Evolutionary conservation across 2,113 vertebrate genomes (phyloP).

Genomic region (Esox niger): DNA sequence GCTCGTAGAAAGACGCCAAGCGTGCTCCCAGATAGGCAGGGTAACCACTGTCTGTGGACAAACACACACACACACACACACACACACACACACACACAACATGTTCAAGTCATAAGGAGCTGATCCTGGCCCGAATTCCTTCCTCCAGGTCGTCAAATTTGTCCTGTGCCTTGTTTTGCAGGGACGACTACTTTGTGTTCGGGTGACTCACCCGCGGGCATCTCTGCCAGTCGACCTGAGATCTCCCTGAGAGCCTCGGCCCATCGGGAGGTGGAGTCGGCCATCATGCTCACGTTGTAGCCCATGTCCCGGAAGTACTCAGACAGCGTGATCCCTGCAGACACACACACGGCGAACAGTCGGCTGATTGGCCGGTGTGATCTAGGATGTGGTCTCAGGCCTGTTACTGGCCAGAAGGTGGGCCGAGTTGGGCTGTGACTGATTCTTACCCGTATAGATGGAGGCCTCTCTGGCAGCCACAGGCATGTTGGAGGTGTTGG

Average conservation of each 20-base stretch:
- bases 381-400: neutral
- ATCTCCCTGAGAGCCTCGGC: constrained; percentile 97
- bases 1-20: constrained; percentile 94
- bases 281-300: constrained; percentile 99
- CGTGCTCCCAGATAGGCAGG: constrained; percentile 95
- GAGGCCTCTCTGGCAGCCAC: constrained; percentile 97
- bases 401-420: neutral
- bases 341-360: constrained; percentile 3
- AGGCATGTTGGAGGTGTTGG: constrained; percentile 99
- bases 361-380: neutral
- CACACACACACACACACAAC: no score
- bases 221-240: constrained; percentile 95
- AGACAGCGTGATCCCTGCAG: constrained; percentile 90
- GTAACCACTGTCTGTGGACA: constrained; percentile 89
- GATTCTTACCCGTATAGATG: constrained; percentile 89
- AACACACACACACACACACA: no score
- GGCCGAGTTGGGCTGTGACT: neutral
- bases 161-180: no score
- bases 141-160: no score
- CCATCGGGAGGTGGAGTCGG: constrained; percentile 97
- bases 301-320: constrained; percentile 99
- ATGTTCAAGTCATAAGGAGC: no score
- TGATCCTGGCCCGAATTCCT: no score
- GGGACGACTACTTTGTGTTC: no score
- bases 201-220: constrained; percentile 88